Base-by-base conservation (phyloP, 2,888 invertebrate genomes). In the Abscondita cerata region DNA sequence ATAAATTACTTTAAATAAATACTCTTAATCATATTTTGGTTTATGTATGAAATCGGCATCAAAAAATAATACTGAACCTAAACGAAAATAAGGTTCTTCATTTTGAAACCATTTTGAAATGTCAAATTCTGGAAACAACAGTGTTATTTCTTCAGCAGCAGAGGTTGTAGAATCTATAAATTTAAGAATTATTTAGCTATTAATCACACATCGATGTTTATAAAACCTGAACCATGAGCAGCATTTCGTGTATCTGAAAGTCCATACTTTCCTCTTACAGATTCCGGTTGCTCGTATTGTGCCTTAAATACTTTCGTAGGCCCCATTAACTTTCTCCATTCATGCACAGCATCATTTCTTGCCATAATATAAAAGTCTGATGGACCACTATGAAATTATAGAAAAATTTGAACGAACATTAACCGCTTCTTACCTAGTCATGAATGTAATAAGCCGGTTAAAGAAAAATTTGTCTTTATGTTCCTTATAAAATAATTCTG, bases 171-270 rank as follows among this genome's bases (percentile, higher is more conserved):
- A 92, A 85, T 94, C 94, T 91, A 34, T 3, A 36, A 51, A 11
- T 25, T 25, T 25, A 25, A 12, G 9, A 38, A 11, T 12, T 33
- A 33, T 9, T 6, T 33, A 33, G 33, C 33, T 8, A 33, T 36
- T 36, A 36, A 4, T 36, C 2, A 36, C 13, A 9, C 11, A 13
- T 9, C 44, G 15, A 11, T 2, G 13, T 36, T n/a, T 4, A 9
- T 31, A 15, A 59, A 84, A 89, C 95, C 95, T 76, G 97, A 96
- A 12, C 97, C 97, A 82, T 98, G 98, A 8, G 92, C 90, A 1
- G 93, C 95, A 83, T 98, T 98, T 72, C 97, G 86, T 0, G 98
- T 97, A 77, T 98, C 98, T 0, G 96, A 93, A 13, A 97, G 82
- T 0, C 97, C 97, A 82, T 90, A 95, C 74, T 85, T 83, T 1